Conservation (phyloP, 2,888 invertebrate genomes). For the Spodoptera littoralis region DNA sequence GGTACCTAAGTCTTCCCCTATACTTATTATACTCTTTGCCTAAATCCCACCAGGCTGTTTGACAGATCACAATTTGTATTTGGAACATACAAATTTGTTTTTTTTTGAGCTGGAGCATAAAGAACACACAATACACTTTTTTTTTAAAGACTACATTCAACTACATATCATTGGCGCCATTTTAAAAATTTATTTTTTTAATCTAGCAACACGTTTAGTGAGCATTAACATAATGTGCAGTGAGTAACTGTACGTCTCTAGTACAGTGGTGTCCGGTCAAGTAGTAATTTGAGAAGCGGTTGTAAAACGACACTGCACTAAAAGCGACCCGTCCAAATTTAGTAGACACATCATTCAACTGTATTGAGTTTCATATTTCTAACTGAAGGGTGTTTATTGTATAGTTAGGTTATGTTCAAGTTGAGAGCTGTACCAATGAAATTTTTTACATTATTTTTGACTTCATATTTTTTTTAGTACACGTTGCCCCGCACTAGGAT, state of each 20-base stretch:
- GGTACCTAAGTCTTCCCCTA: too few species aligned
- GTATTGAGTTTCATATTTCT: constrained; percentile 66
- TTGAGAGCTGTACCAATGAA: too few species aligned
- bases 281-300: constrained; percentile 57
- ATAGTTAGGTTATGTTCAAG: constrained; percentile 1
- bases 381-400: constrained; percentile 48
- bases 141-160: not conserved
- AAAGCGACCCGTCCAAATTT: constrained; percentile 79
- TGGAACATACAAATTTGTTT: too few species aligned
- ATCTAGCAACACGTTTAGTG: constrained; percentile 7
- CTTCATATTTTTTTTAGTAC: too few species aligned
- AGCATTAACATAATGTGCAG: constrained; percentile 42
- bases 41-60: too few species aligned
- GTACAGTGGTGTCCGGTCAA: constrained; percentile 56
- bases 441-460: too few species aligned
- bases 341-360: constrained; percentile 70
- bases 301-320: constrained; percentile 76
- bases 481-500: too few species aligned
- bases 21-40: too few species aligned
- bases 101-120: too few species aligned
- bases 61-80: too few species aligned
- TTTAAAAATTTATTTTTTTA: not conserved
- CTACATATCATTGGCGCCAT: not conserved
- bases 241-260: constrained; percentile 27
- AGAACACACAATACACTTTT: not conserved